Evolutionary conservation across 2,113 vertebrate genomes (phyloP), one percentile per base, ranked within the genome.

Genomic region (Labrus mixtus): DNA sequence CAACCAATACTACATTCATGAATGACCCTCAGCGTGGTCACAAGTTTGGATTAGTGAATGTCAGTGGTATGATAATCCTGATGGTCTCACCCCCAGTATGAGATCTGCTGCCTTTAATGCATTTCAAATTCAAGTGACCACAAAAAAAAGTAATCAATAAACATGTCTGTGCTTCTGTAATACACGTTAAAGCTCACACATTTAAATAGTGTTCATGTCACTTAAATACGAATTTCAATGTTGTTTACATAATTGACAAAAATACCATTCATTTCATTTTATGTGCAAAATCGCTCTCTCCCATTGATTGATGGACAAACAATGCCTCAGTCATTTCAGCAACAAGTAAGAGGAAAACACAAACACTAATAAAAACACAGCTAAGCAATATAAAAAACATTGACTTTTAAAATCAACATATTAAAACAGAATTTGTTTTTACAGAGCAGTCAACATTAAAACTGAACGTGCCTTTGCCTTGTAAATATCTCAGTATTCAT

Each of bases 1-100:
- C 82, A 78, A 29, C 53, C 57, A 68, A 76, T 16, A 57, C 25
- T 76, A 87, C 83, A 89, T 85, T 89, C 83, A 84, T 76, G 46
- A 17, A 33, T 13, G 53, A 66, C 19, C 48, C 19, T 61, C 22
- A 29, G 22, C 68, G 41, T 41, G 43, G 51, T 76, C 70, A 87
- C 63, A 60, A 1, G 66, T 67, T 51, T 73, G 33, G 56, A 84
- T 75, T 72, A 39, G 5, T 55, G 9, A 12, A 8, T 6, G 0
- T 76, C 53, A 72, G 33, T 8, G 36, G 56, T 72, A 41, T 71
- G 10, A 69, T 74, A 63, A 59, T 69, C 62, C 17, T 17, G 20
- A 66, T 16, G 22, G 65, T 66, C 23, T 53, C 53, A 63, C 12
- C n/a, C 20, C 48, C 55, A 57, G 48, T 17, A 36, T 8, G 23